Percentiles rank a stretch among this genome's conserved stretches.
These are phyloP conservation scores for Andrena marginata DNA, from an alignment of 2,888 invertebrate species.

Conservation along the genomic window DNA sequence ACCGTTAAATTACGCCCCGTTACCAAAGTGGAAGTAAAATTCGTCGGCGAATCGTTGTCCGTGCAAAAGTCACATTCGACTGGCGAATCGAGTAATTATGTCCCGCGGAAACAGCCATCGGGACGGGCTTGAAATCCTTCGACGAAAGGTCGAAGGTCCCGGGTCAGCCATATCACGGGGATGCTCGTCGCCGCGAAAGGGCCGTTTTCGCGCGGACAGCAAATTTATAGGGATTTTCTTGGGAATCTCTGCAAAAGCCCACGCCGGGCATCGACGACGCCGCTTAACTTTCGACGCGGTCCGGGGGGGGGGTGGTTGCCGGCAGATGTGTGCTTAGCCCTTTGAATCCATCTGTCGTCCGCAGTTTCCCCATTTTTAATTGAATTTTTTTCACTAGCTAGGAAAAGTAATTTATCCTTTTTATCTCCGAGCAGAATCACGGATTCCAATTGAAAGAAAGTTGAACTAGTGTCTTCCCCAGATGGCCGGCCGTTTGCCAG, in stretches of 20 bases:
- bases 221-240: conserved; percentile 61
- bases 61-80: neutral
- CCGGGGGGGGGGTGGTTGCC: neutral
- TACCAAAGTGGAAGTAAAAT: conserved; percentile 31
- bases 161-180: neutral
- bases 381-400: conserved; percentile 74
- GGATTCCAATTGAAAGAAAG: conserved; percentile 77
- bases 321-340: conserved; percentile 66
- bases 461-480: conserved; percentile 75
- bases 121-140: neutral
- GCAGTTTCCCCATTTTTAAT: conserved; percentile 76
- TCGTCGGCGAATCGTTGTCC: conserved; percentile 10
- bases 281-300: conserved; percentile 55
- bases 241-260: conserved; percentile 49
- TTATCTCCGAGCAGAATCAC: conserved; percentile 75
- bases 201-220: conserved; percentile 30
- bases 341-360: conserved; percentile 75
- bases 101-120: neutral
- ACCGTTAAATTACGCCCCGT: conserved; percentile 40
- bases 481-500: conserved; percentile 68
- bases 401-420: conserved; percentile 77
- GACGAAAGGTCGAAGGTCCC: neutral
- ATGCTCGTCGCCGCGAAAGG: neutral
- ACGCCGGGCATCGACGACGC: conserved; percentile 36
- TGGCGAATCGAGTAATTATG: conserved; percentile 22